A percentile compares a stretch with the other conserved stretches of the same genome.
Evolutionary conservation across 2,113 vertebrate genomes (phyloP).

Genomic region (Synchiropus splendidus): DNA sequence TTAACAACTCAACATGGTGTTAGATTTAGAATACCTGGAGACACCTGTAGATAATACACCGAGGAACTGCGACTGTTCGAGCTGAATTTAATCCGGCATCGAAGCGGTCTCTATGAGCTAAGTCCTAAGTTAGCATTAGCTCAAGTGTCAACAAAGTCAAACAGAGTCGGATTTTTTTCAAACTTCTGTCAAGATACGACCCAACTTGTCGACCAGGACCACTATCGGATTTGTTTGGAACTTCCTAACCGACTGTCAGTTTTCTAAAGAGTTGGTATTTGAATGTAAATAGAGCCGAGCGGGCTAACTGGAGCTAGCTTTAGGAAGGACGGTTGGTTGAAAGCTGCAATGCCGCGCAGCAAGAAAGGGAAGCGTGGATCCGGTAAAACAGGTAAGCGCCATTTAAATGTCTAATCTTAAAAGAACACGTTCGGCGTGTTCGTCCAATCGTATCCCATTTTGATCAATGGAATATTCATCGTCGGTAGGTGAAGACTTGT

Average conservation of each 20-base stretch:
- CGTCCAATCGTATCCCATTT: too few relatives aligned
- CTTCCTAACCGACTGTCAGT: neutral
- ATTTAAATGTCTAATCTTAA: too few relatives aligned
- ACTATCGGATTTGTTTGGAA: neutral
- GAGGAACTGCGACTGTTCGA: neutral
- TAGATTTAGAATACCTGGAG: conserved; percentile 61
- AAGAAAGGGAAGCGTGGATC: conserved; percentile 69
- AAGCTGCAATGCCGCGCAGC: conserved; percentile 59
- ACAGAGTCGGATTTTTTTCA: neutral
- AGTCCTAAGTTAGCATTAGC: conserved; percentile 10
- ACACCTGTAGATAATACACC: conserved; percentile 66
- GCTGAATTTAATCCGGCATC: conserved; percentile 12
- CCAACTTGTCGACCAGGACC: neutral
- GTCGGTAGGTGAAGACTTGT: too few relatives aligned
- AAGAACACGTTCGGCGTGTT: too few relatives aligned
- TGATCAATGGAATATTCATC: too few relatives aligned
- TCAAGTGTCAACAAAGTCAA: conserved; percentile 17
- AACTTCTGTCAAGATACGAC: neutral
- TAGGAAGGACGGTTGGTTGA: neutral
- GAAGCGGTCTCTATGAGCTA: neutral
- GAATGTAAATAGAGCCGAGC: neutral
- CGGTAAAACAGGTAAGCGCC: conserved; percentile 58
- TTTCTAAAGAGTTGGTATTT: neutral
- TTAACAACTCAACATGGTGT: conserved; percentile 50
- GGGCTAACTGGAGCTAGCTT: conserved; percentile 21